phyloP scores from a whole-genome alignment of 2,113 vertebrate genomes.

The Catagonus wagneri region DNA sequence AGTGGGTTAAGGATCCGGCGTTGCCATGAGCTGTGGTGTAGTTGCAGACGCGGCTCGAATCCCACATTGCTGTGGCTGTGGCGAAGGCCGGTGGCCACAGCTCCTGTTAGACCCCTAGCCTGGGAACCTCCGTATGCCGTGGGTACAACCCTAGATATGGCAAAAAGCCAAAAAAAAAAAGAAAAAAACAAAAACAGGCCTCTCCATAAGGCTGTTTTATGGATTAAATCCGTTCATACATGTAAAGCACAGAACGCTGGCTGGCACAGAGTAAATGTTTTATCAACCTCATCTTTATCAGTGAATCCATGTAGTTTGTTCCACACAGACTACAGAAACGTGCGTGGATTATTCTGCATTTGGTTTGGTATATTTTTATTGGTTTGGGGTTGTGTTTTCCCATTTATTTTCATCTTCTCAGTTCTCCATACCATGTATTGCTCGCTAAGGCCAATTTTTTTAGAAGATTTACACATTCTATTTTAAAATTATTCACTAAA shows the following conservation, averaged over 20 bases:
- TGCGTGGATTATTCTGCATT: background rate
- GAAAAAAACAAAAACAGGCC: too few relatives aligned
- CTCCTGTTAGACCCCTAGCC: too few relatives aligned
- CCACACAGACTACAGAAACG: fast-evolving
- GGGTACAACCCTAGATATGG: too few relatives aligned
- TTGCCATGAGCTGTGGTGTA: too few relatives aligned
- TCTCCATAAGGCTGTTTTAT: background rate
- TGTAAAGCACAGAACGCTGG: background rate
- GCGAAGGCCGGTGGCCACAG: too few relatives aligned
- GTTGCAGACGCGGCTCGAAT: too few relatives aligned
- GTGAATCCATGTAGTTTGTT: too few relatives aligned
- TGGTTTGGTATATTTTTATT: background rate
- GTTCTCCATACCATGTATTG: background rate
- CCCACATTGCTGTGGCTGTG: too few relatives aligned
- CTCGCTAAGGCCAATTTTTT: background rate
- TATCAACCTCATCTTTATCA: background rate
- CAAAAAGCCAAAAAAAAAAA: too few relatives aligned
- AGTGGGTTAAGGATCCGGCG: too few relatives aligned
- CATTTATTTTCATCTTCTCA: background rate
- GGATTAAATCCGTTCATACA: background rate
- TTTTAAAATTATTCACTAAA: background rate
- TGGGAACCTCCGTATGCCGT: too few relatives aligned
- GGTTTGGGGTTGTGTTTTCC: background rate
- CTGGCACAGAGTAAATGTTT: fast-evolving
- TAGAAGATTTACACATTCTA: background rate